These are phyloP conservation scores for Decapterus maruadsi DNA, from an alignment of 2,797 vertebrate species.

Conservation along the genomic window DNA sequence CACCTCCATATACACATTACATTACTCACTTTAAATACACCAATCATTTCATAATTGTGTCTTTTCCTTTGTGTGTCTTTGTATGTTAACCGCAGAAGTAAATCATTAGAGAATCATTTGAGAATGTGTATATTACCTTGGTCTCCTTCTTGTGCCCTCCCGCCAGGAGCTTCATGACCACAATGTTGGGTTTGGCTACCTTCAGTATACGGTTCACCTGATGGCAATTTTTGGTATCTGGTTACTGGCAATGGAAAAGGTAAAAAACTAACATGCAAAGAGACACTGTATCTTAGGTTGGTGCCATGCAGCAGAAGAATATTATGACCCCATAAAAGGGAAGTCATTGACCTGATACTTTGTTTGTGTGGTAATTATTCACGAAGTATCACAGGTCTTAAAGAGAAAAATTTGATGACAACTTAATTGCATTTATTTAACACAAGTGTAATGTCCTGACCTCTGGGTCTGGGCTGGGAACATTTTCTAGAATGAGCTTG, in stretches of 20 bases:
- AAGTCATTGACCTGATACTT: not conserved
- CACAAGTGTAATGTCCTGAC: constrained; percentile 75
- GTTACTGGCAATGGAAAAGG: constrained; percentile 12
- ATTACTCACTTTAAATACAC: too few species aligned
- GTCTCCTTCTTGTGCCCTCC: constrained; percentile 99
- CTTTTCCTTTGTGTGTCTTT: not conserved
- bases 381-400: not conserved
- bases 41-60: not conserved
- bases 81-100: not conserved
- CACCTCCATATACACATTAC: not conserved
- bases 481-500: constrained; percentile 98
- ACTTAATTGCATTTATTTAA: constrained; percentile 5
- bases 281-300: not conserved
- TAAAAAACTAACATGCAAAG: not conserved
- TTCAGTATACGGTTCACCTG: constrained; percentile 96
- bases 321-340: not conserved
- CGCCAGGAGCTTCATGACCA: constrained; percentile 97
- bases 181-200: constrained; percentile 98
- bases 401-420: constrained; percentile 3
- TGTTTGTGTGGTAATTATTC: not conserved
- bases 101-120: not conserved
- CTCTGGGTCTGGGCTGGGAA: constrained; percentile 94
- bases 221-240: constrained; percentile 31
- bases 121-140: constrained; percentile 85
- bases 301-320: not conserved